Conservation (phyloP, 2,113 vertebrate genomes). For the Chloebia gouldiae region DNA sequence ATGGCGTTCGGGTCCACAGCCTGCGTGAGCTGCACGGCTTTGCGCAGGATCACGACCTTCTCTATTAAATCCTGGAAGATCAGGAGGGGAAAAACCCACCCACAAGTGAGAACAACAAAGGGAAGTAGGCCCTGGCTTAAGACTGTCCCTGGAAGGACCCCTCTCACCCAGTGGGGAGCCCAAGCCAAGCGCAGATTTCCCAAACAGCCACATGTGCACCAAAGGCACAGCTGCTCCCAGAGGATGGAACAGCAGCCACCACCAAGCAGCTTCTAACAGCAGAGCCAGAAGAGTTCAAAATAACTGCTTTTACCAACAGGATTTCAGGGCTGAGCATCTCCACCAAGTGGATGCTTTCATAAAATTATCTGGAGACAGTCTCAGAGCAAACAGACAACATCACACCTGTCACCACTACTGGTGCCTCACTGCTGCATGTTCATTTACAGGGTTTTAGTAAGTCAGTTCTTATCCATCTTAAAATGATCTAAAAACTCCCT, state of each 20-base stretch:
- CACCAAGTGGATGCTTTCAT: not conserved
- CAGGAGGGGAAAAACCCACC: not conserved
- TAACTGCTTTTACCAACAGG: not conserved
- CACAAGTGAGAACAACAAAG: not conserved
- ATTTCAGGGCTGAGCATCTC: not conserved
- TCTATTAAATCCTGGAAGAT: slow-evolving; percentile 88
- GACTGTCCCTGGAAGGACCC: not conserved
- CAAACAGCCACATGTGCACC: not conserved
- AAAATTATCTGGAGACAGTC: not conserved
- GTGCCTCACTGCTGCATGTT: rapidly evolving
- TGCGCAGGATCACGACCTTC: slow-evolving; percentile 90
- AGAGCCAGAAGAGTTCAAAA: not conserved
- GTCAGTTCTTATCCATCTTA: not conserved
- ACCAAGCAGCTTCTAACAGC: not conserved
- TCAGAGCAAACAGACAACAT: not conserved
- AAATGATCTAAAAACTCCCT: not conserved
- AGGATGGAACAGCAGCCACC: rapidly evolving
- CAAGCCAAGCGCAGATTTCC: not conserved
- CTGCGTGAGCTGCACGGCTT: slow-evolving; percentile 84
- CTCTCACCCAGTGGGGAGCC: rapidly evolving
- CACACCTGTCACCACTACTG: not conserved
- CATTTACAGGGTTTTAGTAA: not conserved
- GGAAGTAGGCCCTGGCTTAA: not conserved
- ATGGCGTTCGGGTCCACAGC: slow-evolving; percentile 70
- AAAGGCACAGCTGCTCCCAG: rapidly evolving